Percentiles rank a stretch among this genome's conserved stretches.
Evolutionary conservation across 1,140 invertebrate genomes (phyloP).

Genomic region (Nasonia giraulti): DNA sequence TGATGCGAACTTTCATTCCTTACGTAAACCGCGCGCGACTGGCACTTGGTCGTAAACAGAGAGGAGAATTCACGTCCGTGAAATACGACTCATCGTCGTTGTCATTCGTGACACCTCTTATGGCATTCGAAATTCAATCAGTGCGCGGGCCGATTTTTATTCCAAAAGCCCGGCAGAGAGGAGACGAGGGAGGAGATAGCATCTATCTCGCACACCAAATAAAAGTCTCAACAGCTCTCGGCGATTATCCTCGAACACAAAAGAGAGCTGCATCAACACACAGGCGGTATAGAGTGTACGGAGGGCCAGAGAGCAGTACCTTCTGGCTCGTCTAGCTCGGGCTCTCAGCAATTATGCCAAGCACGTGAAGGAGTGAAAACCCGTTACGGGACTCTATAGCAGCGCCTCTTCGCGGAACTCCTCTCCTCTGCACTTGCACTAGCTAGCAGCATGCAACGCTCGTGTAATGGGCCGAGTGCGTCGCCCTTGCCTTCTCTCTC

Average conservation of each 20-base stretch:
- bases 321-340: not conserved
- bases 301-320: not conserved
- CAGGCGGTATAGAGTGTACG: not conserved
- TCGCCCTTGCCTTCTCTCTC: conserved; percentile 7
- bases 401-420: conserved; percentile 27
- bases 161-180: not conserved
- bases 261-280: not conserved
- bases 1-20: not conserved
- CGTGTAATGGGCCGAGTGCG: conserved; percentile 37
- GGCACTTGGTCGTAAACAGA: not conserved
- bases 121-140: not conserved
- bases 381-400: conserved; percentile 36
- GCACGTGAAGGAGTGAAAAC: conserved; percentile 45
- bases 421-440: conserved; percentile 29
- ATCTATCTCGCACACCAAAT: not conserved
- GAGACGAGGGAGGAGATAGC: too few species aligned
- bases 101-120: not conserved
- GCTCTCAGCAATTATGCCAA: conserved; percentile 21
- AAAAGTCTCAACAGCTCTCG: not conserved
- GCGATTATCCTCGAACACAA: not conserved
- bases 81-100: not conserved
- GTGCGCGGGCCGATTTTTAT: not conserved
- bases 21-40: not conserved
- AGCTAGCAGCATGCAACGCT: conserved; percentile 27
- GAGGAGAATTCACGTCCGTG: not conserved